Conservation (phyloP, 1,140 invertebrate genomes). For the Sycobia sp. region DNA sequence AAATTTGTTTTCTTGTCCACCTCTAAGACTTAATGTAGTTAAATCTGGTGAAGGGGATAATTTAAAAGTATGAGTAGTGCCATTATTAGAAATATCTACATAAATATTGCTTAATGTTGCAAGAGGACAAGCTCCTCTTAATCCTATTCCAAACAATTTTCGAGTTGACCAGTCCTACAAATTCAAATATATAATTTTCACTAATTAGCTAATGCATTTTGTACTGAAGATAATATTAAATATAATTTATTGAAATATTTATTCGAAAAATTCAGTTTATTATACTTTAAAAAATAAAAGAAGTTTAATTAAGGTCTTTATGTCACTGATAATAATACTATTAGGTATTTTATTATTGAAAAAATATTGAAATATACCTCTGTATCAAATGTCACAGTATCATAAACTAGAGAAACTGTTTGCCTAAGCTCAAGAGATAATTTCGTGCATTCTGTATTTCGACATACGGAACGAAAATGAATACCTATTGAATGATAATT, state of each 20-base stretch:
- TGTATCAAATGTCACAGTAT: slow-evolving; percentile 62
- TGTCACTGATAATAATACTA: too few species aligned
- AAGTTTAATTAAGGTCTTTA: too few species aligned
- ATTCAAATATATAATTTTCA: not conserved
- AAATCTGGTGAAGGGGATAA: slow-evolving; percentile 65
- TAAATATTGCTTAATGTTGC: slow-evolving; percentile 79
- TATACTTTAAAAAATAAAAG: too few species aligned
- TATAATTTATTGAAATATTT: not conserved
- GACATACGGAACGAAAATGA: slow-evolving; percentile 82
- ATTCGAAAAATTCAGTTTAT: slow-evolving; percentile 6
- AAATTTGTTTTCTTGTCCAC: slow-evolving; percentile 69
- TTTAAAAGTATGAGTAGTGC: slow-evolving; percentile 63
- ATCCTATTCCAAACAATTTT: slow-evolving; percentile 82
- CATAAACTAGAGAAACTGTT: slow-evolving; percentile 85
- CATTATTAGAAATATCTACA: slow-evolving; percentile 78
- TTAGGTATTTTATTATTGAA: too few species aligned
- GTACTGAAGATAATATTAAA: too few species aligned
- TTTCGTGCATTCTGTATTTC: slow-evolving; percentile 67
- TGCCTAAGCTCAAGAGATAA: slow-evolving; percentile 79
- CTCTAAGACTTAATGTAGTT: slow-evolving; percentile 67
- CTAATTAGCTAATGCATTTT: too few species aligned
- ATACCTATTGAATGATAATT: slow-evolving; percentile 91
- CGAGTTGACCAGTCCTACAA: slow-evolving; percentile 81
- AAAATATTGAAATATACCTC: slow-evolving; percentile 37
- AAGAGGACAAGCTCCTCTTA: slow-evolving; percentile 79